A percentile compares a stretch with the other conserved stretches of the same genome.
Conservation (phyloP, 2,888 invertebrate species). For the Cotesia congregata region DNA sequence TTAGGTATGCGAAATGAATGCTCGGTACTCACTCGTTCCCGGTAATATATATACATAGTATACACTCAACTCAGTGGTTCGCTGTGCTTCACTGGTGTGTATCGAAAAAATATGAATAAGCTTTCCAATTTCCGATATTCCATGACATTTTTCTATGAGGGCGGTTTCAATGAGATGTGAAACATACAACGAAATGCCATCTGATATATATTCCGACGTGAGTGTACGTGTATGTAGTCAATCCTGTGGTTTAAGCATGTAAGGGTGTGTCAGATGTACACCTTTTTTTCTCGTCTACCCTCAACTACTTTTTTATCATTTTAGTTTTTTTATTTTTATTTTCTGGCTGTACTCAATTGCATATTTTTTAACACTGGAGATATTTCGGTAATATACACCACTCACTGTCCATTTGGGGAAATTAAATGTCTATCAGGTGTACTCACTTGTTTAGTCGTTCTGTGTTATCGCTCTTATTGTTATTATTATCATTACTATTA, state of each 20-base stretch:
- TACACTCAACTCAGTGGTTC: conserved; percentile 30
- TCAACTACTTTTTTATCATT: conserved; percentile 11
- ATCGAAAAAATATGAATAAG: conserved; percentile 68
- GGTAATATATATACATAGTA: conserved; percentile 16
- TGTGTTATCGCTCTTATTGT: background rate
- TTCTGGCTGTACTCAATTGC: conserved; percentile 1
- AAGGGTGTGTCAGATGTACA: conserved; percentile 26
- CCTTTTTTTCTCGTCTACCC: conserved; percentile 13
- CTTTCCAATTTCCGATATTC: conserved; percentile 70
- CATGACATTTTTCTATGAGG: conserved; percentile 68
- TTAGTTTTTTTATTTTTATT: background rate
- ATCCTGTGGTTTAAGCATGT: conserved; percentile 15
- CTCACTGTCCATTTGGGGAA: conserved; percentile 18
- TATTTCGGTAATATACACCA: background rate
- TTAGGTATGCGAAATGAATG: conserved; percentile 64
- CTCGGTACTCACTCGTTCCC: conserved; percentile 38
- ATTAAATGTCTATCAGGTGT: conserved; percentile 16
- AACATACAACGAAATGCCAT: conserved; percentile 67
- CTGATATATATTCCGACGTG: conserved; percentile 61
- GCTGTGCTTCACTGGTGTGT: conserved; percentile 49
- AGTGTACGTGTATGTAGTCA: conserved; percentile 50
- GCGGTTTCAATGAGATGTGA: conserved; percentile 66
- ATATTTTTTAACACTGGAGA: background rate
- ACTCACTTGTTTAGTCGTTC: background rate
- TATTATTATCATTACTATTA: background rate